Evolutionary conservation across 2,113 vertebrate species (phyloP).

Genomic region (Centrocercus urophasianus): DNA sequence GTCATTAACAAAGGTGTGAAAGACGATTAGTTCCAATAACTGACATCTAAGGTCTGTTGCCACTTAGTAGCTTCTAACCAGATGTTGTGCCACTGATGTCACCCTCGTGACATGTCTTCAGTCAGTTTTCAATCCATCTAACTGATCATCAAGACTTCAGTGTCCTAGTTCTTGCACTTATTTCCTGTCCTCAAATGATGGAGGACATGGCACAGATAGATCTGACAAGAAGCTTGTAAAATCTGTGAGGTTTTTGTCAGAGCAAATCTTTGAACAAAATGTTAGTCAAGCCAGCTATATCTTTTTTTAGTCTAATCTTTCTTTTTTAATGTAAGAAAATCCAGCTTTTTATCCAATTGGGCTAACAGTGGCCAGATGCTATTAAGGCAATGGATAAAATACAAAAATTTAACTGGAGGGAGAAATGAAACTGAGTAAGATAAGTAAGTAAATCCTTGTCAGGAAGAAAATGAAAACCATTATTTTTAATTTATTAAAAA

Average conservation of each 20-base stretch:
- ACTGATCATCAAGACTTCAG: background rate
- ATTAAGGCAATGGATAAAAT: background rate
- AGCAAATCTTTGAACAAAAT: background rate
- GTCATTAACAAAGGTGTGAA: background rate
- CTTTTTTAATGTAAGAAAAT: background rate
- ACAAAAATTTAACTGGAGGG: background rate
- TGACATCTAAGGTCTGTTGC: accelerated
- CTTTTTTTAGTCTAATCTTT: background rate
- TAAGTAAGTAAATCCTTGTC: background rate
- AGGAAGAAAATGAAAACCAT: background rate
- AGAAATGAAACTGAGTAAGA: background rate
- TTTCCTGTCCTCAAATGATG: background rate
- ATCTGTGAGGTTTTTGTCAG: background rate
- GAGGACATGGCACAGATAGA: background rate
- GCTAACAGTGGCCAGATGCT: background rate
- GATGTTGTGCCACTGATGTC: background rate
- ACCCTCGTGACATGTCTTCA: background rate
- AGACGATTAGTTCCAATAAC: background rate
- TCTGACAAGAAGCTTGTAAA: background rate
- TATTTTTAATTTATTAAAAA: background rate
- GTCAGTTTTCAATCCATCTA: background rate
- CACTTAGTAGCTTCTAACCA: background rate
- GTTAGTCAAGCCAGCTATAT: background rate
- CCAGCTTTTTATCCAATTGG: accelerated
- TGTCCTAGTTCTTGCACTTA: background rate